phyloP scores from a whole-genome alignment of 2,113 vertebrate species.

The Eleginops maclovinus region DNA sequence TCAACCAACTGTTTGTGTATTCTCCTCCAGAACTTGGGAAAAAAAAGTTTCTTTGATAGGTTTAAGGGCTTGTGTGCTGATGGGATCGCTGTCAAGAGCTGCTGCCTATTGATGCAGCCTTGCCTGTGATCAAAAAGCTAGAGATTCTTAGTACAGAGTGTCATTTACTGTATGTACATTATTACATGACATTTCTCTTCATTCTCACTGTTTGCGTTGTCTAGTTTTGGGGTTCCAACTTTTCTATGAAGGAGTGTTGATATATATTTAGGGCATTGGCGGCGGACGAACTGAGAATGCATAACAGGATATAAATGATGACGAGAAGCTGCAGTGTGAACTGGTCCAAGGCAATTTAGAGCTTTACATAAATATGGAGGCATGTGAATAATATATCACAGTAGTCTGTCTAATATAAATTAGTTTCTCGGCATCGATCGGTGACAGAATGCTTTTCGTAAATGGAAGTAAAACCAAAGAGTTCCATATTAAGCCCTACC shows the following conservation, averaged over 20 bases:
- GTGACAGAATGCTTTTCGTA: background rate
- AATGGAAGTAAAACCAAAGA: background rate
- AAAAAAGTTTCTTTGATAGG: constrained; percentile 1
- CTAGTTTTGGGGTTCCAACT: background rate
- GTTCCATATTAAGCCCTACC: background rate
- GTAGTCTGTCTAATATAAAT: constrained; percentile 2
- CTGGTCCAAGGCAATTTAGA: background rate
- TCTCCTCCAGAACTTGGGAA: background rate
- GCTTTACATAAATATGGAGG: background rate
- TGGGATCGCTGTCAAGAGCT: constrained; percentile 13
- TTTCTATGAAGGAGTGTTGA: background rate
- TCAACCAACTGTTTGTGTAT: background rate
- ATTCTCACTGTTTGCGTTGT: background rate
- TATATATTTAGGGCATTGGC: background rate
- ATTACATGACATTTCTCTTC: background rate
- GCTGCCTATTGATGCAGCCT: background rate
- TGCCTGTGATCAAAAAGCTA: background rate
- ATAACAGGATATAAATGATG: background rate
- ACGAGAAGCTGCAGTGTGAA: constrained; percentile 7
- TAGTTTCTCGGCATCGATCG: background rate
- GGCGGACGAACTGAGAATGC: background rate
- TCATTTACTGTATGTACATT: constrained; percentile 2
- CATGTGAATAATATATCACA: constrained; percentile 31
- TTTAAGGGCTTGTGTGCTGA: constrained; percentile 30
- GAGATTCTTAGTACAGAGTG: background rate